A percentile compares a stretch with the other conserved stretches of the same genome.
These are phyloP conservation scores for Hydroisotoma schaefferi DNA, from an alignment of 2,888 invertebrate species.

Conservation along the genomic window DNA sequence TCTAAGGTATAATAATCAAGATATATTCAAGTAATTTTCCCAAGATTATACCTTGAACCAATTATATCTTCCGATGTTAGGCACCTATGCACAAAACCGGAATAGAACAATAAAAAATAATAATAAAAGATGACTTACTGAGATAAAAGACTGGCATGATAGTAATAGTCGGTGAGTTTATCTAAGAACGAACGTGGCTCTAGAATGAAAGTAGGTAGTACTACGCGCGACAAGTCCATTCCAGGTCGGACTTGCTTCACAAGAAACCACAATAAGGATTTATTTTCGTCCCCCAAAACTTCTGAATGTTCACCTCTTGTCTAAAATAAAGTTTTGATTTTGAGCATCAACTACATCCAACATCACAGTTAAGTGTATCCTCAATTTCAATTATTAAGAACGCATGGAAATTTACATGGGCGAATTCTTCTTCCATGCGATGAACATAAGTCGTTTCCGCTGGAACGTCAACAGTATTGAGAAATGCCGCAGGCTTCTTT, in stretches of 20 bases:
- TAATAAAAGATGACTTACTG: conserved; percentile 59
- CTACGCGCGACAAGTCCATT: conserved; percentile 92
- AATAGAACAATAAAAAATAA: background rate
- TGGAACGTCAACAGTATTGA: conserved; percentile 6
- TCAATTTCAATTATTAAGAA: background rate
- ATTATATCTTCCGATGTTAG: background rate
- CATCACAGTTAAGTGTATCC: background rate
- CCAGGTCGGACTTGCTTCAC: conserved; percentile 78
- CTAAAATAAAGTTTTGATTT: too few relatives aligned
- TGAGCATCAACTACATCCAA: too few relatives aligned
- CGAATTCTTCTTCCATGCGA: conserved; percentile 38
- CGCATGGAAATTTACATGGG: conserved; percentile 27
- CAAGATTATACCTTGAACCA: background rate
- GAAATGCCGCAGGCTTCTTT: conserved; percentile 14
- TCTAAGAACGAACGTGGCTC: conserved; percentile 91
- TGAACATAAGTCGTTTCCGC: conserved; percentile 29
- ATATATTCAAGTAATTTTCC: conserved; percentile 2
- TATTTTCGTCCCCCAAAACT: conserved; percentile 90
- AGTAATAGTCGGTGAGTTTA: conserved; percentile 89
- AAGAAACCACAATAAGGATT: conserved; percentile 88
- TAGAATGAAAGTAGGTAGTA: conserved; percentile 87
- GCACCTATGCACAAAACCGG: background rate
- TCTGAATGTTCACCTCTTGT: conserved; percentile 78
- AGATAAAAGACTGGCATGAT: conserved; percentile 83
- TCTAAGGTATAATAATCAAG: conserved; percentile 55